phyloP scores from a whole-genome alignment of 2,797 vertebrate genomes.

The Naso thynnoides region DNA sequence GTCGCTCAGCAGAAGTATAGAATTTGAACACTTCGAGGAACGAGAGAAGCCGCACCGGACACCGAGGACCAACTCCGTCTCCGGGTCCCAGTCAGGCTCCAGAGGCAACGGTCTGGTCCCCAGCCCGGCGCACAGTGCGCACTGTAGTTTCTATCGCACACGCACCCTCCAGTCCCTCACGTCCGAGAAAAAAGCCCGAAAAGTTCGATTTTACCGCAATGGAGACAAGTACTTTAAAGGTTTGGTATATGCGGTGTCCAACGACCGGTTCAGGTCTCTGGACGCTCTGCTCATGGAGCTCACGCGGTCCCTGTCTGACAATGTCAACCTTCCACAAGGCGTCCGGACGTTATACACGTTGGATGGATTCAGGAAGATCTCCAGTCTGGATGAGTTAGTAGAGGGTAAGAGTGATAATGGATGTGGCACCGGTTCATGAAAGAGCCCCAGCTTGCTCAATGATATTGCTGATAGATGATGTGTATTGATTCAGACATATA shows the following conservation, averaged over 20 bases:
- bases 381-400: conserved; percentile 91
- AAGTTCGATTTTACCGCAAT: conserved; percentile 97
- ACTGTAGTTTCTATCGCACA: conserved; percentile 97
- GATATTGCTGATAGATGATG: conserved; percentile 10
- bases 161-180: conserved; percentile 97
- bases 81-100: conserved; percentile 86
- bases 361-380: conserved; percentile 91
- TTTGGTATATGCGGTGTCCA: conserved; percentile 94
- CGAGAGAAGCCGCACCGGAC: conserved; percentile 89
- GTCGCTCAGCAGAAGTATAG: conserved; percentile 88
- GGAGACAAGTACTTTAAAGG: conserved; percentile 98
- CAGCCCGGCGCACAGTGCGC: conserved; percentile 97
- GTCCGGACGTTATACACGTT: conserved; percentile 92
- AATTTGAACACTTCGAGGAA: conserved; percentile 97
- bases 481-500: conserved; percentile 30
- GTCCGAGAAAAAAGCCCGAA: conserved; percentile 94
- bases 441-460: conserved; percentile 2
- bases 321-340: conserved; percentile 96
- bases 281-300: conserved; percentile 96
- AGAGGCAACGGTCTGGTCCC: conserved; percentile 90
- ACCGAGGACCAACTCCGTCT: conserved; percentile 74
- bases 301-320: conserved; percentile 94
- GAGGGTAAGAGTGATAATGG: conserved; percentile 87
- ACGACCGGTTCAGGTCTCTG: conserved; percentile 94
- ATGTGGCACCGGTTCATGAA: conserved; percentile 2